A percentile compares a stretch with the other conserved stretches of the same genome.
phyloP scores from a whole-genome alignment of 2,888 invertebrate genomes.

The Uropetala carovei region DNA sequence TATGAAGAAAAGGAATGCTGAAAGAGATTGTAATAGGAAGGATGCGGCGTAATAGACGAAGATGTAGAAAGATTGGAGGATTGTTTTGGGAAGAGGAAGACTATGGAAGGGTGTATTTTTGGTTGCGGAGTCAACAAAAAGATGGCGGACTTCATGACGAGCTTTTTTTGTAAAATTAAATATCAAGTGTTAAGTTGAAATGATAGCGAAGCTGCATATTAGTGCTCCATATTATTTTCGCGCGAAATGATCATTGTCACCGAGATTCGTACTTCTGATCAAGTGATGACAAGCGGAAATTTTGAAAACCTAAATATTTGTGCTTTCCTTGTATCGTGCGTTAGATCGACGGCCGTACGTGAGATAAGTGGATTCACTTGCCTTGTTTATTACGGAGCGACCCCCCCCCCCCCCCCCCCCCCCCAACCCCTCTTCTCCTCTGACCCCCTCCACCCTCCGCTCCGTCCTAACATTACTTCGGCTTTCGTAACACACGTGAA shows the following conservation, averaged over 20 bases:
- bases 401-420: background rate
- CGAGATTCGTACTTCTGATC: slow-evolving; percentile 18
- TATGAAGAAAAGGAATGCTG: too few relatives aligned
- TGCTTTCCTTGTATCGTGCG: background rate
- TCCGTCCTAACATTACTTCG: background rate
- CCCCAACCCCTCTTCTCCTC: background rate
- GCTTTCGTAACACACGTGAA: slow-evolving; percentile 49
- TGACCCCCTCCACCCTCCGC: background rate
- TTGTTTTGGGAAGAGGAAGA: too few relatives aligned
- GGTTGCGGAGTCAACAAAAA: too few relatives aligned
- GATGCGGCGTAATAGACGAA: too few relatives aligned
- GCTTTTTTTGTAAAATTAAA: too few relatives aligned
- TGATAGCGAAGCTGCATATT: too few relatives aligned
- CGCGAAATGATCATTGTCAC: background rate
- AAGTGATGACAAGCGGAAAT: background rate
- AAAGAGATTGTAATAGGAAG: too few relatives aligned
- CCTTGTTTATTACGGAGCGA: background rate
- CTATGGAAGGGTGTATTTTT: too few relatives aligned
- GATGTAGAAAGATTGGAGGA: too few relatives aligned
- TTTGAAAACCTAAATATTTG: background rate
- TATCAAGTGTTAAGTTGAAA: too few relatives aligned
- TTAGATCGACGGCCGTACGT: background rate
- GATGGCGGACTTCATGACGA: too few relatives aligned
- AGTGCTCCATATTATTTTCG: too few relatives aligned
- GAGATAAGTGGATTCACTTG: slow-evolving; percentile 8